Evolutionary conservation across 2,888 invertebrate genomes (phyloP).

Genomic region (Ectemnius continuus): DNA sequence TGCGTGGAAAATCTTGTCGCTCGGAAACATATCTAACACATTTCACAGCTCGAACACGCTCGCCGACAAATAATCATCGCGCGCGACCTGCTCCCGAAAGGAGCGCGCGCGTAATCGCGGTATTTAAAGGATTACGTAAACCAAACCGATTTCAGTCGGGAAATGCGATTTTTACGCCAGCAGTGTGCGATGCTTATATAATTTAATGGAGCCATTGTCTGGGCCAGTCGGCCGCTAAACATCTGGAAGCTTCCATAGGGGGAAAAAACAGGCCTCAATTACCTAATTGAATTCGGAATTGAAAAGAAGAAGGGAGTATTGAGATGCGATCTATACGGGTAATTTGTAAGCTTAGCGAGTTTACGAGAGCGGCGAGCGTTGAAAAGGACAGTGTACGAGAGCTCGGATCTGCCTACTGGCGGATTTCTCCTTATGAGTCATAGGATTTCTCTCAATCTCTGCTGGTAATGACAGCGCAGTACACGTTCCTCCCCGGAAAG

Average conservation of each 20-base stretch:
- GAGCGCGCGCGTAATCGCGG: too few species aligned
- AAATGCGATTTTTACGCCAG: conserved; percentile 18
- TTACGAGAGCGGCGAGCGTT: too few species aligned
- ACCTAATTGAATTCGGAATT: neutral
- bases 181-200: neutral
- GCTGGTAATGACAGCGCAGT: neutral
- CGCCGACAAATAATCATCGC: too few species aligned
- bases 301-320: neutral
- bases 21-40: too few species aligned
- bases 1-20: too few species aligned
- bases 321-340: too few species aligned
- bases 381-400: too few species aligned
- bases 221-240: neutral
- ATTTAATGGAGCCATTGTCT: conserved; percentile 10
- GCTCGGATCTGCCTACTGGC: too few species aligned
- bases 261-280: neutral
- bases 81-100: too few species aligned
- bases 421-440: conserved; percentile 2
- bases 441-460: conserved; percentile 1
- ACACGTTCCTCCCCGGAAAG: neutral
- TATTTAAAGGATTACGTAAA: conserved; percentile 23
- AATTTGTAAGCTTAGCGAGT: too few species aligned
- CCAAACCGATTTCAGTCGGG: conserved; percentile 31
- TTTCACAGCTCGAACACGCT: too few species aligned
- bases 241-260: neutral